Base-by-base conservation (phyloP, 2,797 vertebrate species). In the Pampus argenteus region DNA sequence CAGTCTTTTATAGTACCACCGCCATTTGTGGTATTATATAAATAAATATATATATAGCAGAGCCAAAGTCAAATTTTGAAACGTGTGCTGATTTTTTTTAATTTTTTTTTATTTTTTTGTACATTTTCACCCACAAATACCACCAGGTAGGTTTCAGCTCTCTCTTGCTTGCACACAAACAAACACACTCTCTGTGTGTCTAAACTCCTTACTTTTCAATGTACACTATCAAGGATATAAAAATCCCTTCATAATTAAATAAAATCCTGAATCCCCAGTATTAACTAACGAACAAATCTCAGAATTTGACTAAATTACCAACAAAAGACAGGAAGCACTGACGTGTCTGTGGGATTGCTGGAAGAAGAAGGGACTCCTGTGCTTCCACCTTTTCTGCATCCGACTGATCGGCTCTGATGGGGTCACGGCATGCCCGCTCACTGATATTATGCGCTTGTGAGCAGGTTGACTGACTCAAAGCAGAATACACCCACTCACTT, bases 211-310 rank as follows among this genome's bases (percentile, higher is more conserved):
- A 22, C 14, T 40, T 29, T 31, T 15, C 18, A 26, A 45, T 25
- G 17, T 20, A 52, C 28, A 25, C 34, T 20, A 63, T 66, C 42
- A 42, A 45, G 31, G 36, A 44, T 57, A 26, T 64, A 56, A 50
- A 63, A 55, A 23, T 20, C 22, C 34, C 22, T 23, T 34, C 18
- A 22, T 13, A 31, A 42, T 62, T 13, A 72, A 67, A 1, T 25
- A 51, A 55, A 70, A 44, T 60, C 66, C 58, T 56, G 49, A 60
- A 79, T 25, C 73, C 67, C 63, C 60, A 56, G 17, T 20, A 31
- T 71, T 56, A 28, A 66, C 68, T 23, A 51, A 56, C 17, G 15
- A 45, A n/a, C n/a, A n/a, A 17, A 28, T 59, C 23, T 63, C n/a
- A 0, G 36, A 74, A 64, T n/a, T n/a, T n/a, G n/a, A 45, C 2